Conservation (phyloP, 2,797 vertebrate genomes). For the Sebastes hubbsi region DNA sequence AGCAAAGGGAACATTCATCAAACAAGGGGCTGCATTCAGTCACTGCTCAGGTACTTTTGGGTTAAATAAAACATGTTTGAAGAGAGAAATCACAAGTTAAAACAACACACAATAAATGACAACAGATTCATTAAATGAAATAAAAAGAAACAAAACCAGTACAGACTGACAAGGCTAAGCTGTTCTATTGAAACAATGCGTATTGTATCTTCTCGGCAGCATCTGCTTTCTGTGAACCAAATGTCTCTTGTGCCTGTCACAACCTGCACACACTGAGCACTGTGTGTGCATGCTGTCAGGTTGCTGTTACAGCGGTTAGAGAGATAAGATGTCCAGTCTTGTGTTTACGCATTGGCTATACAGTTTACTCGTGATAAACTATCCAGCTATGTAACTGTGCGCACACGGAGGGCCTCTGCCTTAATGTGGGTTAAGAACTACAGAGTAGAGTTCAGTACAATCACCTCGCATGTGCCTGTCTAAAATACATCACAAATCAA, state of each 20-base stretch:
- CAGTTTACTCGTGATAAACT: constrained; percentile 62
- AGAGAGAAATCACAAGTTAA: constrained; percentile 41
- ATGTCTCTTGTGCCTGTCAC: constrained; percentile 22
- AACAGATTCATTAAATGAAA: constrained; percentile 29
- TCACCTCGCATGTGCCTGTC: neutral
- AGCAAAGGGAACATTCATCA: constrained; percentile 58
- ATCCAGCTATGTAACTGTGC: constrained; percentile 39
- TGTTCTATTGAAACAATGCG: constrained; percentile 6
- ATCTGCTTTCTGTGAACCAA: constrained; percentile 15
- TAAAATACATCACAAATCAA: constrained; percentile 38
- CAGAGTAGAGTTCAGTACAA: constrained; percentile 1
- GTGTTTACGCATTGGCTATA: constrained; percentile 68
- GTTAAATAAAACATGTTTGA: constrained; percentile 31
- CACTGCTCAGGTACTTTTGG: constrained; percentile 34
- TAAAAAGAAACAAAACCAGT: neutral
- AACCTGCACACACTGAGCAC: constrained; percentile 22
- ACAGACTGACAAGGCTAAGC: neutral
- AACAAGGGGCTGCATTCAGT: constrained; percentile 64
- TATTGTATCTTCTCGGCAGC: constrained; percentile 3
- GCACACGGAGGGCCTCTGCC: constrained; percentile 34
- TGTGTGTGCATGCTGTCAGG: constrained; percentile 29
- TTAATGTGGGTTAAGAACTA: constrained; percentile 27
- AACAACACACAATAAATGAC: constrained; percentile 36
- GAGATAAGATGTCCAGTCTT: constrained; percentile 79
- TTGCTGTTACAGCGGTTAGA: constrained; percentile 68